Conservation (phyloP, 2,888 invertebrate genomes). For the Eulithis testata region DNA sequence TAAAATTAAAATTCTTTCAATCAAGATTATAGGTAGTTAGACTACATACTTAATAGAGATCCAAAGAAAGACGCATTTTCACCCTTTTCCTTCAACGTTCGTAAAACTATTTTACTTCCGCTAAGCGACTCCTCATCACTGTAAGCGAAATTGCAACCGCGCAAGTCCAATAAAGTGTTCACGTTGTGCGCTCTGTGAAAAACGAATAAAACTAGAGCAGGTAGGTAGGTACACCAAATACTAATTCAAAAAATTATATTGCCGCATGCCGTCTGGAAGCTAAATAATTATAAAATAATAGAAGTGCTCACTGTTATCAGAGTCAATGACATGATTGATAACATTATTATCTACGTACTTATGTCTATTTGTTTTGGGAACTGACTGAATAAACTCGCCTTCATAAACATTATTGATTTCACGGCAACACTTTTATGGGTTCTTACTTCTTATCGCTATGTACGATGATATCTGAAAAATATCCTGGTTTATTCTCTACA, state of each 20-base stretch:
- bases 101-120: constrained; percentile 81
- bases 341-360: constrained; percentile 64
- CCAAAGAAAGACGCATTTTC: constrained; percentile 86
- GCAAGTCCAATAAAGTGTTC: constrained; percentile 82
- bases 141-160: constrained; percentile 84
- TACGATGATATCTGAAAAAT: constrained; percentile 86
- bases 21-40: neutral
- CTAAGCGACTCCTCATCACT: constrained; percentile 82
- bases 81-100: constrained; percentile 81
- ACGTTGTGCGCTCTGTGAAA: constrained; percentile 81
- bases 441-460: constrained; percentile 84
- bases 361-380: constrained; percentile 55
- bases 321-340: constrained; percentile 77
- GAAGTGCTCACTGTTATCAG: constrained; percentile 52
- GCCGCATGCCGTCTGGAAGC: constrained; percentile 50
- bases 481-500: constrained; percentile 80
- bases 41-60: constrained; percentile 76
- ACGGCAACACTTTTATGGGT: neutral
- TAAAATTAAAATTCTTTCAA: neutral
- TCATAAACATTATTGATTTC: constrained; percentile 5
- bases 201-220: constrained; percentile 20
- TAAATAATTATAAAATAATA: constrained; percentile 66
- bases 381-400: neutral
- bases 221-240: neutral
- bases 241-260: constrained; percentile 49